These are phyloP conservation scores for Nomada lathburiana DNA, from an alignment of 2,888 invertebrate genomes.

Conservation along the genomic window DNA sequence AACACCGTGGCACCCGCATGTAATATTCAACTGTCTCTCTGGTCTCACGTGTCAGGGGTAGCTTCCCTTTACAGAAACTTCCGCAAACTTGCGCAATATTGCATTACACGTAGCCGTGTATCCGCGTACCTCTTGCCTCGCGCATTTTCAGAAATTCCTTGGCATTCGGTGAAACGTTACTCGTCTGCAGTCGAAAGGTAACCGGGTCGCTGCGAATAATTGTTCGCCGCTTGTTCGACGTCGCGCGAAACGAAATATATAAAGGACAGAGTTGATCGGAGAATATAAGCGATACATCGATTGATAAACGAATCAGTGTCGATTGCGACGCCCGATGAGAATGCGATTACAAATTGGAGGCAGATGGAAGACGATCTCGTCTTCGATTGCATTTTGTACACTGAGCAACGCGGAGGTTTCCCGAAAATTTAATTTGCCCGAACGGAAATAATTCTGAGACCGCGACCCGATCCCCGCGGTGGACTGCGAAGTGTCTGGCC, in stretches of 20 bases:
- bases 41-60: slow-evolving; percentile 42
- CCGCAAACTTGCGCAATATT: slow-evolving; percentile 51
- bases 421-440: slow-evolving; percentile 41
- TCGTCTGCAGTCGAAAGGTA: slow-evolving; percentile 29
- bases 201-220: neutral
- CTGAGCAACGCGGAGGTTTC: neutral
- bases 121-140: slow-evolving; percentile 16
- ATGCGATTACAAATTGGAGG: slow-evolving; percentile 58
- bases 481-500: slow-evolving; percentile 1
- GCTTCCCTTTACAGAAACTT: slow-evolving; percentile 41
- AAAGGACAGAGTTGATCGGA: slow-evolving; percentile 12
- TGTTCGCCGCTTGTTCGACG: no score
- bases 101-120: slow-evolving; percentile 48
- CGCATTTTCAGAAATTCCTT: slow-evolving; percentile 40
- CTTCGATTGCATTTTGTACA: slow-evolving; percentile 44
- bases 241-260: slow-evolving; percentile 29
- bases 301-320: slow-evolving; percentile 56
- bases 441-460: slow-evolving; percentile 5
- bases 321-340: slow-evolving; percentile 45
- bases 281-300: slow-evolving; percentile 21
- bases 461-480: neutral
- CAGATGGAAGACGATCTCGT: slow-evolving; percentile 36
- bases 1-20: slow-evolving; percentile 29
- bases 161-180: slow-evolving; percentile 5
- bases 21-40: slow-evolving; percentile 53